phyloP scores from a whole-genome alignment of 1,140 invertebrate species.

The Hyles euphorbiae region DNA sequence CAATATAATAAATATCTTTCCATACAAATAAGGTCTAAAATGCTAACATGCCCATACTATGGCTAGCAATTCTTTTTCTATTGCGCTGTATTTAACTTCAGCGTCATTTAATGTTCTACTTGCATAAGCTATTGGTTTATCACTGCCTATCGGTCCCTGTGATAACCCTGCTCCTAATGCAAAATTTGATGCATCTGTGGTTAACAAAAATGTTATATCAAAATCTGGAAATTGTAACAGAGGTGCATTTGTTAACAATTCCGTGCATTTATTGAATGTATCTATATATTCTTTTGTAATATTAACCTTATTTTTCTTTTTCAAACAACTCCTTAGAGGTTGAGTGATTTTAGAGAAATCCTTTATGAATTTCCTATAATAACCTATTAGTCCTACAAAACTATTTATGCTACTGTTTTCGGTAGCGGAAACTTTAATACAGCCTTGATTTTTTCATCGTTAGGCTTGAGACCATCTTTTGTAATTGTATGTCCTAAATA shows the following conservation, averaged over 20 bases:
- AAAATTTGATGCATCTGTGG: constrained; percentile 5
- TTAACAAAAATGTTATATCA: constrained; percentile 3
- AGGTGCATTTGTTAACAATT: constrained; percentile 6
- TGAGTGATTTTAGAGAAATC: constrained; percentile 2
- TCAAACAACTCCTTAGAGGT: neutral
- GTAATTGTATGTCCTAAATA: constrained; percentile 26
- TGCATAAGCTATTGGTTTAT: constrained; percentile 13
- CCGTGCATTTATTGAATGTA: constrained; percentile 1
- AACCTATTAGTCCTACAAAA: constrained; percentile 4
- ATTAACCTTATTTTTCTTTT: neutral
- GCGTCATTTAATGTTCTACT: constrained; percentile 9
- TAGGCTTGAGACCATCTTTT: constrained; percentile 25
- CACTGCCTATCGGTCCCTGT: constrained; percentile 6
- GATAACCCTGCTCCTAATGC: constrained; percentile 6
- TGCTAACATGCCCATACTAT: constrained; percentile 13
- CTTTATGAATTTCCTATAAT: neutral
- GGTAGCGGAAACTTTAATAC: constrained; percentile 29
- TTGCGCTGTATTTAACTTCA: constrained; percentile 2
- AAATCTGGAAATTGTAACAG: constrained; percentile 10
- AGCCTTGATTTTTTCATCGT: constrained; percentile 27
- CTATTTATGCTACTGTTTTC: constrained; percentile 10
- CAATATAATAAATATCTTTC: constrained; percentile 16
- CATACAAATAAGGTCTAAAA: constrained; percentile 22
- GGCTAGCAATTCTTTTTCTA: constrained; percentile 9
- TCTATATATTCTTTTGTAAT: neutral